Evolutionary conservation across 2,888 invertebrate genomes (phyloP).

Genomic region (Craniophora ligustri): DNA sequence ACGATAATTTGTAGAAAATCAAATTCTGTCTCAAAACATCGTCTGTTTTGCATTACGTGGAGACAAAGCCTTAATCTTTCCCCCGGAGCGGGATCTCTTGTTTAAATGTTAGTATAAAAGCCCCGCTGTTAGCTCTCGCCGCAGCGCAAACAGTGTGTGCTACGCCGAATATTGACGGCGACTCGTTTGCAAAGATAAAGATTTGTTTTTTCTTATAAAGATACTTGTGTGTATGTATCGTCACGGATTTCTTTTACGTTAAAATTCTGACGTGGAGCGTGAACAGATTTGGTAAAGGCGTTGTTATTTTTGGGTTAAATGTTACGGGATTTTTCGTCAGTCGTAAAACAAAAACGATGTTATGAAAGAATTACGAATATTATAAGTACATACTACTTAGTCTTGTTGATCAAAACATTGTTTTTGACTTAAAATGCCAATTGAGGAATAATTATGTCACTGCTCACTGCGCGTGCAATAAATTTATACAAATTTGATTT

Average conservation of each 20-base stretch:
- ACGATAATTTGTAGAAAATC: slow-evolving; percentile 58
- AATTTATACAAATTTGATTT: too few relatives aligned
- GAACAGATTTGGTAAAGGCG: slow-evolving; percentile 3
- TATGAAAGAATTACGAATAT: not conserved
- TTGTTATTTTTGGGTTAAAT: slow-evolving; percentile 12
- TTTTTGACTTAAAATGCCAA: too few relatives aligned
- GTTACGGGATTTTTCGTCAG: slow-evolving; percentile 15
- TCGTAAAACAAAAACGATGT: slow-evolving; percentile 12
- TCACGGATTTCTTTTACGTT: slow-evolving; percentile 53
- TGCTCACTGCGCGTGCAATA: too few relatives aligned
- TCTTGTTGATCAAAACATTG: too few relatives aligned
- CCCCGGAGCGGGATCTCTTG: slow-evolving; percentile 62
- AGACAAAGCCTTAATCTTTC: slow-evolving; percentile 64
- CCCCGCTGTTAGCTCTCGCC: slow-evolving; percentile 60
- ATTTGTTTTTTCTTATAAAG: slow-evolving; percentile 52
- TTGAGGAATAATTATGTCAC: too few relatives aligned
- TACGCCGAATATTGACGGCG: slow-evolving; percentile 62
- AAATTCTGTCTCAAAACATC: slow-evolving; percentile 54
- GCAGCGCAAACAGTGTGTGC: slow-evolving; percentile 60
- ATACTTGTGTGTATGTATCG: slow-evolving; percentile 52
- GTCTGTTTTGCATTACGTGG: slow-evolving; percentile 58
- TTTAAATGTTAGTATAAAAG: slow-evolving; percentile 70
- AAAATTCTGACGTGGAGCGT: slow-evolving; percentile 8
- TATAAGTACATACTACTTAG: too few relatives aligned
- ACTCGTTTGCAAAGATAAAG: slow-evolving; percentile 55